Base-by-base conservation (phyloP, 2,888 invertebrate species). In the Cryptocheilus praepositus region DNA sequence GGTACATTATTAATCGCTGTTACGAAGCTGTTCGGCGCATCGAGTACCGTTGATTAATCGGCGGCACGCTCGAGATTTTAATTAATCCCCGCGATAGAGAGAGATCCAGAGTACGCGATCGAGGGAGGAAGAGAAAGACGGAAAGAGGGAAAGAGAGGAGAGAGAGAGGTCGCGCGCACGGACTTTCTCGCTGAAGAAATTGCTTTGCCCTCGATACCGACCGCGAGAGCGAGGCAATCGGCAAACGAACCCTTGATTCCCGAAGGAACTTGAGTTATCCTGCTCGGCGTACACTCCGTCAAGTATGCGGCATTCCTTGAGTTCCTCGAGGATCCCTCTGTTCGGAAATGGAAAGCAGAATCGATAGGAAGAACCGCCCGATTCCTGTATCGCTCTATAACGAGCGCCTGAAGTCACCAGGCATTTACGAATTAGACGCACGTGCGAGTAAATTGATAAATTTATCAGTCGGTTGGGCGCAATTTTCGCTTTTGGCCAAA, bases 11-110 rank as follows among this genome's bases (percentile, higher is more conserved):
- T 84, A 84, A 84, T 83, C 72, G 80, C 67, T 74, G 73, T 83
- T 80, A 74, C 76, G 70, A 69, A 67, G 64, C 71, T 67, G 74
- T 74, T 71, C 73, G 79, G 76, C 76, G 76, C 79, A 83, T 83
- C 77, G 83, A 81, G 77, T 71, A 72, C 71, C 79, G 79, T 81
- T 83, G 83, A 85, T 85, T 85, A 85, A 84, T 85, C 83, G 80
- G 68, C 71, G 74, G 64, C 70, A 81, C 77, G 80, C 74, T 79
- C 79, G 76, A 76, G 81, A 83, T 84, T 83, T 83, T 84, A 84
- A 84, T 84, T 83, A 84, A 84, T 83, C 77, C 70, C 28, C 61
- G 59, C 52, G 67, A 70, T n/a, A 22, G 57, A 46, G 58, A 64
- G 63, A 69, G 61, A 49, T 53, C 45, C 28, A 54, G 58, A 36